Evolutionary conservation across 2,113 vertebrate genomes (phyloP).

Genomic region (Gasterosteus nipponicus): DNA sequence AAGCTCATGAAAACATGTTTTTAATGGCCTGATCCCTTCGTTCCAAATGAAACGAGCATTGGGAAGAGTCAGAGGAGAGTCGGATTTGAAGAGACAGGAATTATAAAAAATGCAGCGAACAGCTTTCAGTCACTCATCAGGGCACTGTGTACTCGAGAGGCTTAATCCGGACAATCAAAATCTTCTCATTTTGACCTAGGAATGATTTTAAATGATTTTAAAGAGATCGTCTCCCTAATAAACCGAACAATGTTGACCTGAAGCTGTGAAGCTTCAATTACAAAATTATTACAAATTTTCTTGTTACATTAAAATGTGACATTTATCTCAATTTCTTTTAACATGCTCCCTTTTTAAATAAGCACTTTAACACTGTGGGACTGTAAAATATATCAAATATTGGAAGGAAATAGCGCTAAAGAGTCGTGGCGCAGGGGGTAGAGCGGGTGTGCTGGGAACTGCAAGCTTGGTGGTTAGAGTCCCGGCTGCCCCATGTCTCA

Average conservation of each 20-base stretch:
- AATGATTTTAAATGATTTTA: constrained; percentile 52
- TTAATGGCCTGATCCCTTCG: background rate
- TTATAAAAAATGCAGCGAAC: constrained; percentile 11
- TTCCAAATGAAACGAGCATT: background rate
- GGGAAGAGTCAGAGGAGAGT: background rate
- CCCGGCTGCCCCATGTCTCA: no score
- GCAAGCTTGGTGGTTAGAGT: no score
- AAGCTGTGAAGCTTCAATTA: constrained; percentile 50
- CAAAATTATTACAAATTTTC: constrained; percentile 31
- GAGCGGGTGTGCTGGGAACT: no score
- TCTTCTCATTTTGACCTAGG: constrained; percentile 35
- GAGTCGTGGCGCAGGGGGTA: background rate
- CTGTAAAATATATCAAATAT: background rate
- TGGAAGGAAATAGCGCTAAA: background rate
- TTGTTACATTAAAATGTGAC: background rate
- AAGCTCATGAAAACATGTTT: background rate
- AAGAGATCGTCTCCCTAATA: constrained; percentile 55
- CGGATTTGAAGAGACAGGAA: constrained; percentile 14
- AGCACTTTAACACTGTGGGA: background rate
- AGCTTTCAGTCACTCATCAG: constrained; percentile 38
- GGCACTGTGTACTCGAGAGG: constrained; percentile 32
- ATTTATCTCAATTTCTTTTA: background rate
- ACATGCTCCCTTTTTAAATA: background rate
- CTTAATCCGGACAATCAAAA: constrained; percentile 54
- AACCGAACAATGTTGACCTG: constrained; percentile 42